Percentiles rank a stretch among this genome's conserved stretches.
Conservation (phyloP, 2,113 vertebrate species). For the Carassius gibelio region DNA sequence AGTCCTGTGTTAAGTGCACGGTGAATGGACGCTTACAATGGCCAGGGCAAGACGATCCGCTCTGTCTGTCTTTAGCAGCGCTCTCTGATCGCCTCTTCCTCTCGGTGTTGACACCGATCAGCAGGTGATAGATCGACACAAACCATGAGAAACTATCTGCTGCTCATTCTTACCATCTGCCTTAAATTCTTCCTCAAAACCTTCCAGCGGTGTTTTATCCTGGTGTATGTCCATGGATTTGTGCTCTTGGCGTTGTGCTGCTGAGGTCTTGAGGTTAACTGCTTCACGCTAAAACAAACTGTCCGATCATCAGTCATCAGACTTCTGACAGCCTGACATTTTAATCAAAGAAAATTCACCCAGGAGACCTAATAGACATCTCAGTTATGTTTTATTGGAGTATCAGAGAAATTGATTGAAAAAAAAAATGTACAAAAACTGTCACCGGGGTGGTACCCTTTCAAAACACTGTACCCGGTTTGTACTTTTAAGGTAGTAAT, state of each 20-base stretch:
- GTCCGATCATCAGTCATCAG: constrained; percentile 60
- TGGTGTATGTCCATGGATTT: not conserved
- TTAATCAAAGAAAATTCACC: not conserved
- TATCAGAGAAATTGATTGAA: not conserved
- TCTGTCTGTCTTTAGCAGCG: constrained; percentile 63
- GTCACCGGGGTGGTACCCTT: too few species aligned
- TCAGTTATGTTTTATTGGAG: not conserved
- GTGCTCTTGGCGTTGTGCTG: not conserved
- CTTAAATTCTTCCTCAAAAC: constrained; percentile 22
- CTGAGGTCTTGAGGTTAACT: constrained; percentile 50
- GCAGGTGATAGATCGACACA: constrained; percentile 74
- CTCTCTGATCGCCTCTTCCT: constrained; percentile 58
- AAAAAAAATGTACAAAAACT: too few species aligned
- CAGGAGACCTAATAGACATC: not conserved
- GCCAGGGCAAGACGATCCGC: constrained; percentile 74
- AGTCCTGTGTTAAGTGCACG: constrained; percentile 66
- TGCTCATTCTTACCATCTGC: constrained; percentile 7
- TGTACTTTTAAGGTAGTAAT: too few species aligned
- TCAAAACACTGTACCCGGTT: too few species aligned
- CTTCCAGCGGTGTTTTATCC: not conserved
- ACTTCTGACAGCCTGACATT: not conserved
- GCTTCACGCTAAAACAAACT: constrained; percentile 65
- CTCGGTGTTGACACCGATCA: constrained; percentile 67
- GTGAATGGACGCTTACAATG: constrained; percentile 62
- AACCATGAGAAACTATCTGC: constrained; percentile 61